Evolutionary conservation across 2,797 vertebrate species (phyloP), one percentile per base, ranked within the genome.

Genomic region (Rhynchonycteris naso): DNA sequence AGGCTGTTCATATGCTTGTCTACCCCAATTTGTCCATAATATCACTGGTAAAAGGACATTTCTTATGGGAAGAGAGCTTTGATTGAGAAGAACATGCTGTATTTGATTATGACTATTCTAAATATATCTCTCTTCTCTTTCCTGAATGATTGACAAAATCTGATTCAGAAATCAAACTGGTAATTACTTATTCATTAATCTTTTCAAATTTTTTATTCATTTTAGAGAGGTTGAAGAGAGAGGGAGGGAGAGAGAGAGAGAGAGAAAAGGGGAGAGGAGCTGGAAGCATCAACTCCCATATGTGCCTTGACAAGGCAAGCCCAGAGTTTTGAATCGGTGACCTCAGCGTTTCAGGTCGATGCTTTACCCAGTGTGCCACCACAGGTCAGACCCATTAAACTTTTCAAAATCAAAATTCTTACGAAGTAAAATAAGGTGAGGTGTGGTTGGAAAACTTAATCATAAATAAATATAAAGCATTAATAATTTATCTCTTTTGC

Each of bases 361-460:
- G 43, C 43, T 43, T 43, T 43, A 43, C 43, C 43, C 43, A 43
- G 8, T 43, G 43, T 43, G 43, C 43, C 43, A 43, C 43, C 43
- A 43, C 43, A 43, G 43, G 43, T 43, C 43, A 43, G 43, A 43
- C 43, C 43, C 43, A 43, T 43, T 43, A 43, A 43, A 6, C 43
- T 65, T 91, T 88, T 91, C 43, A 47, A 76, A 87, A 68, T 58
- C 18, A 71, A 94, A 86, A 68, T 87, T 87, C n/a, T 93, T 71
- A 68, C 12, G 71, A 76, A 58, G 74, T 74, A 69, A 81, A 92
- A 78, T 43, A 78, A 87, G 38, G 19, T 13, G 16, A 90, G 38
- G 35, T 33, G 14, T 61, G 35, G 14, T 21, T 24, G 19, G 71
- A 66, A 93, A 94, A 69, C 7, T 59, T 74, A 78, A 76, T 6